phyloP scores from a whole-genome alignment of 2,797 vertebrate species.

The Xiphorhynchus erythropygius region DNA sequence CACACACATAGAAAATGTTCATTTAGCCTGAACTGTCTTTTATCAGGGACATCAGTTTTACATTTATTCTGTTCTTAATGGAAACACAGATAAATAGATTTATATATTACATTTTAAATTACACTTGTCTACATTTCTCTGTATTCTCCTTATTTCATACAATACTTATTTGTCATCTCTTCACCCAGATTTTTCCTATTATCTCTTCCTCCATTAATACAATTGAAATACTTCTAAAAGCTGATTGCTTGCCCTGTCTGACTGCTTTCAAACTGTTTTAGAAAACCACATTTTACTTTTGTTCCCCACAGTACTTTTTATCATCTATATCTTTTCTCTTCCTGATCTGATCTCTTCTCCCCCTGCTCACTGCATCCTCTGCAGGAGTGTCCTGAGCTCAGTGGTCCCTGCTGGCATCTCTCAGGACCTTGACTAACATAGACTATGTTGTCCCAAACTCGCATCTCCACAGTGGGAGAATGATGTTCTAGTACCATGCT shows the following conservation, averaged over 20 bases:
- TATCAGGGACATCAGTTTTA: not conserved
- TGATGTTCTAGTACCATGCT: accelerated
- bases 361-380: not conserved
- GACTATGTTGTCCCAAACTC: not conserved
- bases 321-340: not conserved
- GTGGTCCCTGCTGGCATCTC: accelerated
- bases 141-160: not conserved
- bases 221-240: not conserved
- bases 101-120: conserved; percentile 3
- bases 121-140: not conserved
- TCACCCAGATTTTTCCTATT: not conserved
- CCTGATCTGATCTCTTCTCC: not conserved
- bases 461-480: not conserved
- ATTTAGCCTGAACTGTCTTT: not conserved
- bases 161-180: not conserved
- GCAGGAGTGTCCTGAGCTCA: not conserved
- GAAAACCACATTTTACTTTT: not conserved
- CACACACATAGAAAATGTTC: not conserved
- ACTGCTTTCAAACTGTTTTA: not conserved
- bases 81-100: not conserved
- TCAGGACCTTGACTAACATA: accelerated
- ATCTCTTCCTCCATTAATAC: conserved; percentile 2
- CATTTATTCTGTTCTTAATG: not conserved
- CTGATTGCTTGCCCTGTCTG: not conserved
- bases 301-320: not conserved